phyloP scores from a whole-genome alignment of 2,888 invertebrate genomes.

The Junonia oenone region DNA sequence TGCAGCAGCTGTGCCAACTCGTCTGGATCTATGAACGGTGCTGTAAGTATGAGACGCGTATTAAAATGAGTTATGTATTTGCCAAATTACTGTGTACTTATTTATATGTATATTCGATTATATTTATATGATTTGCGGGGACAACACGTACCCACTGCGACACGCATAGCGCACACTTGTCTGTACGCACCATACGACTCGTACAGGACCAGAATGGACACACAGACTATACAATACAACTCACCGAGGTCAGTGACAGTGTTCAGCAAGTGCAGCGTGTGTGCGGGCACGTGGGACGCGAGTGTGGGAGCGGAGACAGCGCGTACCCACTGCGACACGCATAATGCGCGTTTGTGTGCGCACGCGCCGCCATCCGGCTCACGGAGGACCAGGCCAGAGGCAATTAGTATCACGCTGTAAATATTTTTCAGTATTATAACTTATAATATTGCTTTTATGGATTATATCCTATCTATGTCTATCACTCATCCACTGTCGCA shows the following conservation, averaged over 20 bases:
- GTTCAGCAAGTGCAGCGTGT: constrained; percentile 33
- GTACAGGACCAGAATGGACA: constrained; percentile 37
- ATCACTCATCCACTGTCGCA: too few species aligned
- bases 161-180: constrained; percentile 39
- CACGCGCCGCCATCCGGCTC: background rate
- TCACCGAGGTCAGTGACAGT: constrained; percentile 40
- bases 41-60: constrained; percentile 35
- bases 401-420: too few species aligned
- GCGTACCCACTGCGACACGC: constrained; percentile 47
- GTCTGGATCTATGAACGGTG: constrained; percentile 38
- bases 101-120: too few species aligned
- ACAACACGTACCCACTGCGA: constrained; percentile 48
- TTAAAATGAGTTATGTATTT: too few species aligned
- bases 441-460: too few species aligned
- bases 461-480: too few species aligned
- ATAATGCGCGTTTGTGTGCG: constrained; percentile 37
- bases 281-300: constrained; percentile 36
- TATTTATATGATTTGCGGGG: too few species aligned
- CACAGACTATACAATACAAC: too few species aligned
- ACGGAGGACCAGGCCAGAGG: constrained; percentile 33
- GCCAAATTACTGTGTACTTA: background rate
- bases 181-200: constrained; percentile 2
- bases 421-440: too few species aligned
- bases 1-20: constrained; percentile 51
- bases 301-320: constrained; percentile 43